Conservation (phyloP, 1,140 invertebrate genomes). For the Glossosoma conforme region DNA sequence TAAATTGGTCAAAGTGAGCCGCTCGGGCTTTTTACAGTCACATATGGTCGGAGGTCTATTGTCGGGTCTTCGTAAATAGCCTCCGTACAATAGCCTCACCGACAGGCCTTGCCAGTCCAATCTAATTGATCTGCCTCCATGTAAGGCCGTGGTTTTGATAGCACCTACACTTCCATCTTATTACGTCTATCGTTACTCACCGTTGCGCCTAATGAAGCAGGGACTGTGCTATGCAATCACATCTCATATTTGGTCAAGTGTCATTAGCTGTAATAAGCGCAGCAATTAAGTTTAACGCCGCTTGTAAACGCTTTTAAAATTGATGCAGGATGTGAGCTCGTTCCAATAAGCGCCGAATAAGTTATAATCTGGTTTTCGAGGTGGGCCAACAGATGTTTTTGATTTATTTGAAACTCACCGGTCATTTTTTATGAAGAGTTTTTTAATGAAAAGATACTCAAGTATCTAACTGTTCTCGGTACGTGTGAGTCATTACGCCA, state of each 20-base stretch:
- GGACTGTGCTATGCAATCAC: conserved; percentile 6
- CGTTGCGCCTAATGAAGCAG: conserved; percentile 6
- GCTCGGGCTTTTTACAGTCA: too few species aligned
- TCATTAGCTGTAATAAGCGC: conserved; percentile 24
- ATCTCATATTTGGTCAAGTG: conserved; percentile 13
- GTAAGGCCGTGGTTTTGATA: conserved; percentile 16
- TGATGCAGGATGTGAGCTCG: neutral
- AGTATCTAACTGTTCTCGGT: too few species aligned
- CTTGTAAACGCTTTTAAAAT: too few species aligned
- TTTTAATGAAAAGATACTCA: too few species aligned
- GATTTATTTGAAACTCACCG: too few species aligned
- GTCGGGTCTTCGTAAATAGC: neutral
- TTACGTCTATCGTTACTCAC: conserved; percentile 22
- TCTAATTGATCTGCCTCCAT: conserved; percentile 21
- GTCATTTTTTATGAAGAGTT: too few species aligned
- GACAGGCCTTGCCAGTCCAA: conserved; percentile 10
- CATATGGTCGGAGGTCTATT: too few species aligned
- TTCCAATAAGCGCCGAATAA: too few species aligned
- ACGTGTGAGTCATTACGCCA: too few species aligned
- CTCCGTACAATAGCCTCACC: conserved; percentile 14
- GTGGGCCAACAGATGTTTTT: too few species aligned
- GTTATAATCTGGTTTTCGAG: too few species aligned
- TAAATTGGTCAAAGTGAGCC: too few species aligned
- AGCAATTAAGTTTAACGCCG: neutral
- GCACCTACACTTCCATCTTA: conserved; percentile 17